Evolutionary conservation across 2,888 invertebrate species (phyloP).

Genomic region (Zeuzera pyrina): DNA sequence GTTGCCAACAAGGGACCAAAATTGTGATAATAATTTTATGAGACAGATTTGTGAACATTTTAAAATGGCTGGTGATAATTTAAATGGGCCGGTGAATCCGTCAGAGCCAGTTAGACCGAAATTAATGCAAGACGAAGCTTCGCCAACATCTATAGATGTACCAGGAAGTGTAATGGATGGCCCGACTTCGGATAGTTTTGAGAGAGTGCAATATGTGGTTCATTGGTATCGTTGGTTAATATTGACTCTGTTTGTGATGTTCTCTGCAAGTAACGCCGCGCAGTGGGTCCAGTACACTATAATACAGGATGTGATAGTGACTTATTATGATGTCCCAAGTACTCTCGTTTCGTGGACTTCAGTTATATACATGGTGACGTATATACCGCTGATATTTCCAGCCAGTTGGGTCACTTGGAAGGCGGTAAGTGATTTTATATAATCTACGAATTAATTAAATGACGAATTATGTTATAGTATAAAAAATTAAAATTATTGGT

Average conservation of each 20-base stretch:
- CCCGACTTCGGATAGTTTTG: slow-evolving; percentile 5
- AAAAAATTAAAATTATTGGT: neutral
- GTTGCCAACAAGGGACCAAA: too few relatives aligned
- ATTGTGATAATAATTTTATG: too few relatives aligned
- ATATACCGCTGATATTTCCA: slow-evolving; percentile 97
- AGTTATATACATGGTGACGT: slow-evolving; percentile 97
- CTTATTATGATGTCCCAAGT: slow-evolving; percentile 80
- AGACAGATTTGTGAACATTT: too few relatives aligned
- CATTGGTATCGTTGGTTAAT: slow-evolving; percentile 86
- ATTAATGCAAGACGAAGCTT: slow-evolving; percentile 19
- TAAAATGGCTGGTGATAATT: too few relatives aligned
- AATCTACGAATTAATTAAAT: too few relatives aligned
- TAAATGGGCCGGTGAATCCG: slow-evolving; percentile 15
- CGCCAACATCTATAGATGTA: slow-evolving; percentile 17
- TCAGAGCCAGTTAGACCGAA: slow-evolving; percentile 23
- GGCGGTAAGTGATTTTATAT: slow-evolving; percentile 77
- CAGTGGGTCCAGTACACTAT: slow-evolving; percentile 98
- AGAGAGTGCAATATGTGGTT: slow-evolving; percentile 61
- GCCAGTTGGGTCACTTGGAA: slow-evolving; percentile 96
- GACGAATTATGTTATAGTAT: too few relatives aligned
- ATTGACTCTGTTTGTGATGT: slow-evolving; percentile 85
- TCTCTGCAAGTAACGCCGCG: slow-evolving; percentile 92
- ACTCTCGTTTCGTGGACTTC: slow-evolving; percentile 94
- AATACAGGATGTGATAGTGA: slow-evolving; percentile 84
- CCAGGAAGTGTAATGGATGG: slow-evolving; percentile 43